Base-by-base conservation (phyloP, 1,140 invertebrate genomes). In the Mesaphorura yosii region DNA sequence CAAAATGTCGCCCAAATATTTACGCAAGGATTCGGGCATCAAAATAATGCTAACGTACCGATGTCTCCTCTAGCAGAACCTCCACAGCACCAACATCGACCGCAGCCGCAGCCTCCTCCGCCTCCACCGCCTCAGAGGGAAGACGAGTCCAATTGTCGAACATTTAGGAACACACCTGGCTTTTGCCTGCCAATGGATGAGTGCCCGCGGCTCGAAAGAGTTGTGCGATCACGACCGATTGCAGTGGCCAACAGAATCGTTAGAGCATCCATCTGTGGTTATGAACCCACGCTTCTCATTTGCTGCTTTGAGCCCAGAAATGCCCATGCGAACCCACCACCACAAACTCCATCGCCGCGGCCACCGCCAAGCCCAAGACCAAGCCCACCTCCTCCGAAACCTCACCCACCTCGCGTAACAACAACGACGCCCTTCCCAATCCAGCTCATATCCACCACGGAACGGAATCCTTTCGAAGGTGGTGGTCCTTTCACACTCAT, bases 241-340 rank as follows among this genome's bases (percentile, higher is more conserved):
- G 19, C 25, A 19, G 20, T 20, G 2, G 54, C 54, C 3, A 47
- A 55, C 7, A 37, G 51, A 17, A 51, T 70, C 57, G 59, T 80
- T 14, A 68, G 72, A 10, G 65, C 65, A 34, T 76, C 74, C 0
- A 63, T 75, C 10, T 81, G 79, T 57, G 72, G 72, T 45, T 67
- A 73, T 28, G 70, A 70, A 17, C 53, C 42, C 2, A 67, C 70
- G 50, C 75, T 76, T 15, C 65, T 72, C 57, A 75, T 78, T 4
- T 77, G 76, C 34, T 78, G 76, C 57, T 69, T 69, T 12, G 22
- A 41, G 46, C 20, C 19, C 15, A 19, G 20, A 28, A 22, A 15
- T n/a, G 14, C 29, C 7, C 12, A 29, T 41, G 22, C 20, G 3
- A 23, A 19, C 20, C 27, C 40, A 15, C n/a, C n/a, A 41, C 38